Conservation (phyloP, 2,113 vertebrate genomes). For the Brachypteracias leptosomus region DNA sequence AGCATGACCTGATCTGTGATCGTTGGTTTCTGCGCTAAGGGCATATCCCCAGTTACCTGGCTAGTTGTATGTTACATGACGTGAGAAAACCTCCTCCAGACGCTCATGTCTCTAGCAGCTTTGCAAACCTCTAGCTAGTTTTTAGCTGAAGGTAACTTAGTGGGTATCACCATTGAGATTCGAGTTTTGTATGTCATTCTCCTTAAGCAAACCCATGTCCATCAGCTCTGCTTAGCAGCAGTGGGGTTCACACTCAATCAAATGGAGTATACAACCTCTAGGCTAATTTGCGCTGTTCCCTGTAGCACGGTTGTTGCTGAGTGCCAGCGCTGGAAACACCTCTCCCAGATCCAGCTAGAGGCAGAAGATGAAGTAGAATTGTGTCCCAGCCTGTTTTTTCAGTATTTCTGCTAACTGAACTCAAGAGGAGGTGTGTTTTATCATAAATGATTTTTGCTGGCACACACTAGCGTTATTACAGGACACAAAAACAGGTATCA, state of each 20-base stretch:
- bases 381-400: constrained; percentile 8
- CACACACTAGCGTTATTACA: background rate
- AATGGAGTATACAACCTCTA: background rate
- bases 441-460: background rate
- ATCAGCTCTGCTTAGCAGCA: background rate
- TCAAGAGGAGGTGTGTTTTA: background rate
- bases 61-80: background rate
- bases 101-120: background rate
- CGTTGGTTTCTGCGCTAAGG: background rate
- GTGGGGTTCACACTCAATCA: background rate
- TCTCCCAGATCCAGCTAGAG: background rate
- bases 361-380: background rate
- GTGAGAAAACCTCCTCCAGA: background rate
- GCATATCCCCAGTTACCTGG: background rate
- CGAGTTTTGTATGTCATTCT: background rate
- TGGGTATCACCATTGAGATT: background rate
- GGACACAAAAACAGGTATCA: background rate
- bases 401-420: background rate
- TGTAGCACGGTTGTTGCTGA: background rate
- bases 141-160: background rate
- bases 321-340: background rate
- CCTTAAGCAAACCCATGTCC: background rate
- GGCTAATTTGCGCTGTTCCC: background rate
- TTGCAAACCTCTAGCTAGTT: background rate
- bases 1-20: fast-evolving